Base-by-base conservation (phyloP, 2,797 vertebrate species). In the Sebastes hopkinsi region DNA sequence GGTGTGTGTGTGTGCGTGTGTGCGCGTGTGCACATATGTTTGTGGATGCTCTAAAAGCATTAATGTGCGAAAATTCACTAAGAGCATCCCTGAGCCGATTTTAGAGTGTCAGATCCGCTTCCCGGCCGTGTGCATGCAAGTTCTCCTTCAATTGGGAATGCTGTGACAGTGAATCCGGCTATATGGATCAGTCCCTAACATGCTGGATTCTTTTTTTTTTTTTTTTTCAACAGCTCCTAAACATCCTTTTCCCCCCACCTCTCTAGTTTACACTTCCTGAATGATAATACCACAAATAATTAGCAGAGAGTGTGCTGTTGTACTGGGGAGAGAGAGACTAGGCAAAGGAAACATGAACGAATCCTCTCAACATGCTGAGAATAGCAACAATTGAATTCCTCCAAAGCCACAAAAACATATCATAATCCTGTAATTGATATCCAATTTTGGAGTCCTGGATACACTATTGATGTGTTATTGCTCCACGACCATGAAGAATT, bases 11-110 rank as follows among this genome's bases (percentile, higher is more conserved):
- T 71, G 67, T 68, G 59, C 80, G 82, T 54, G 32, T 74, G 56
- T 42, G 34, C 20, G 5, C 74, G 69, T 67, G 72, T 55, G 38
- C 69, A 80, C 78, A 71, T 81, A 78, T 81, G 80, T 88, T 82
- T 92, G 86, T 70, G 80, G 81, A 87, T 78, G 79, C 83, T 89
- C 83, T 91, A 80, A 92, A 92, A 89, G 86, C 88, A 90, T 91
- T 93, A 91, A 93, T 89, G 88, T 92, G 89, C 23, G 70, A 83
- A 90, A 91, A 92, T 91, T 90, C 87, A 83, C 86, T 80, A 79
- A 92, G 86, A 87, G 74, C 89, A 84, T 92, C 88, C 70, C 82
- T 92, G 92, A 94, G 92, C 92, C 81, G 91, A 87, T 92, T 93
- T 92, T 60, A 79, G 86, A 88, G 90, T 80, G 87, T 92, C 87